These are phyloP conservation scores for Tetragnatha montana DNA, from an alignment of 2,888 invertebrate species.

Conservation along the genomic window DNA sequence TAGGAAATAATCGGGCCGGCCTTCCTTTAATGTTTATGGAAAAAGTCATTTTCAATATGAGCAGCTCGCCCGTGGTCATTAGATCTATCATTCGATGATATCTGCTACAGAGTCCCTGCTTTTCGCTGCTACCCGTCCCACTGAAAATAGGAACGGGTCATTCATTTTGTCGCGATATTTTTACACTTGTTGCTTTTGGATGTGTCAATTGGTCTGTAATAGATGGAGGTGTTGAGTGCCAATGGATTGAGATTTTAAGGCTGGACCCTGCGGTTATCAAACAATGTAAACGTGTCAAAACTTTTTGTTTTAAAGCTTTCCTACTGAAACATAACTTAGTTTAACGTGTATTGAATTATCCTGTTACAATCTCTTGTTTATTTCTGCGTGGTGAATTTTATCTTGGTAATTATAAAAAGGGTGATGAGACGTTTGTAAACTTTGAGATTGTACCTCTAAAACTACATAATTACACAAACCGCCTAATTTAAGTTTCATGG, in stretches of 20 bases:
- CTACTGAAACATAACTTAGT: no score
- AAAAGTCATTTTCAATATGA: slow-evolving; percentile 69
- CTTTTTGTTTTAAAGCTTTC: no score
- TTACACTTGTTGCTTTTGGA: slow-evolving; percentile 47
- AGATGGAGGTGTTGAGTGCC: neutral
- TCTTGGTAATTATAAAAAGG: no score
- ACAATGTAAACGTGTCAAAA: no score
- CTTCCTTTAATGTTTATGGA: slow-evolving; percentile 57
- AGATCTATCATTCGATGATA: slow-evolving; percentile 57
- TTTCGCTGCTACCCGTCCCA: neutral
- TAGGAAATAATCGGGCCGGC: slow-evolving; percentile 46
- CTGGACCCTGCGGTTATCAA: neutral
- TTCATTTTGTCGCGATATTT: slow-evolving; percentile 13
- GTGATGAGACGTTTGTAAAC: no score
- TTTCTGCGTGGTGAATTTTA: no score
- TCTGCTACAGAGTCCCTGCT: slow-evolving; percentile 6
- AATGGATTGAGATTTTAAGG: neutral
- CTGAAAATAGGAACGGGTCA: slow-evolving; percentile 47
- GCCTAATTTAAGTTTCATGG: no score
- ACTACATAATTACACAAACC: no score
- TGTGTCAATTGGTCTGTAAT: neutral
- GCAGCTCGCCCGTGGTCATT: slow-evolving; percentile 45
- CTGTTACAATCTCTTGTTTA: no score
- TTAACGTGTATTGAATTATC: no score
- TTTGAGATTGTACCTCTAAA: no score